A percentile compares a stretch with the other conserved stretches of the same genome.
phyloP scores from a whole-genome alignment of 1,140 invertebrate species.

The Harlomillsia oculata region DNA sequence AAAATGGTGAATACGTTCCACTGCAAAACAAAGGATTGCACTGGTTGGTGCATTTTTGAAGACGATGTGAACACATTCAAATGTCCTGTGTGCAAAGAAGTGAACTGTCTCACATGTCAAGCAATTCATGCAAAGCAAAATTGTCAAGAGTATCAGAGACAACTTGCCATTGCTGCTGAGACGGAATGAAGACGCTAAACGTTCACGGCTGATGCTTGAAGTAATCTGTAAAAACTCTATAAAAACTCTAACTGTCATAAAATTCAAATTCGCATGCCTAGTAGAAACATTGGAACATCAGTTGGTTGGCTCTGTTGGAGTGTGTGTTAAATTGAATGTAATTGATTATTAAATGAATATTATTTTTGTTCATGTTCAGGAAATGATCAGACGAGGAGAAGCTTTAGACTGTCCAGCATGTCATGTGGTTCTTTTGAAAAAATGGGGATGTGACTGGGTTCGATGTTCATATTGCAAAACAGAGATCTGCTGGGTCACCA shows the following conservation, averaged over 20 bases:
- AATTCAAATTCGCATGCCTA: not conserved
- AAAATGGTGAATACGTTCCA: conserved; percentile 76
- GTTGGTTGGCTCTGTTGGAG: no score
- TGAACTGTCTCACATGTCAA: conserved; percentile 82
- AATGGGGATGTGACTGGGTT: conserved; percentile 92
- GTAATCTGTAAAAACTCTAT: conserved; percentile 37
- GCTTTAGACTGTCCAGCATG: conserved; percentile 78
- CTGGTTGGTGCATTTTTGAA: conserved; percentile 77
- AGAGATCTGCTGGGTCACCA: conserved; percentile 90
- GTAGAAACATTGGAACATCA: no score
- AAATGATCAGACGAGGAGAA: conserved; percentile 72
- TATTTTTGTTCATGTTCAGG: conserved; percentile 40
- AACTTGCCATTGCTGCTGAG: conserved; percentile 46
- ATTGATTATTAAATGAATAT: no score
- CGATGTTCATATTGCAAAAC: conserved; percentile 85
- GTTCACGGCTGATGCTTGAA: conserved; percentile 46
- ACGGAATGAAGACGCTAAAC: conserved; percentile 44
- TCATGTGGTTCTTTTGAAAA: conserved; percentile 74
- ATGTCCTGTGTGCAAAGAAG: conserved; percentile 70
- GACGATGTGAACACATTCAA: conserved; percentile 75
- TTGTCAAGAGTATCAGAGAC: conserved; percentile 75
- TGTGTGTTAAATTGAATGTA: no score
- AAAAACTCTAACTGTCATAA: not conserved
- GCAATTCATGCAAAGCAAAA: conserved; percentile 51
- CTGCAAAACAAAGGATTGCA: conserved; percentile 80